phyloP scores from a whole-genome alignment of 2,888 invertebrate genomes.

The Acleris literana region DNA sequence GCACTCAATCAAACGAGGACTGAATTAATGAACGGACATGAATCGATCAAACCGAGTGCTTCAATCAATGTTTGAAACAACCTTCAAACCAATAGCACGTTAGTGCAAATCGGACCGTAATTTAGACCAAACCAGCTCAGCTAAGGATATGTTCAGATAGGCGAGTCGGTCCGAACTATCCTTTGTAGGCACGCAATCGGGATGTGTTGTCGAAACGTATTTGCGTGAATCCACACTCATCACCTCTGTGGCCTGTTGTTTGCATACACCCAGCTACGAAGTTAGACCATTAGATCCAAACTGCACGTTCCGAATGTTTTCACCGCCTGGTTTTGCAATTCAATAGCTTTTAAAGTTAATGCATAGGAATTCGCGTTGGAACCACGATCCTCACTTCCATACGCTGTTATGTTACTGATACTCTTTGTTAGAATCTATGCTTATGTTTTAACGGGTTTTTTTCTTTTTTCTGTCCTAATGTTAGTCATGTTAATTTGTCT shows the following conservation, averaged over 20 bases:
- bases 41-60: background rate
- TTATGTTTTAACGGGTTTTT: no score
- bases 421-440: background rate
- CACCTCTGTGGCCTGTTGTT: slow-evolving; percentile 14
- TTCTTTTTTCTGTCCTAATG: no score
- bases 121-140: background rate
- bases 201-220: slow-evolving; percentile 11
- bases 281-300: slow-evolving; percentile 1
- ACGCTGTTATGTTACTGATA: background rate
- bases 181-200: slow-evolving; percentile 14
- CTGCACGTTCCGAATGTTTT: background rate
- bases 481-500: no score
- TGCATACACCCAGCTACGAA: slow-evolving; percentile 14
- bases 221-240: slow-evolving; percentile 11
- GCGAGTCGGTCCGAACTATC: background rate
- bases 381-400: background rate
- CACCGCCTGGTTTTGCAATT: slow-evolving; percentile 9
- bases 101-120: slow-evolving; percentile 3
- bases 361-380: background rate
- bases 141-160: slow-evolving; percentile 1
- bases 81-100: slow-evolving; percentile 1
- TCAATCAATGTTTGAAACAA: slow-evolving; percentile 2
- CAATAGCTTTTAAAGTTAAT: slow-evolving; percentile 26
- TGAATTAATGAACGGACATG: no score
- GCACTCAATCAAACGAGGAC: no score